Base-by-base conservation (phyloP, 2,888 invertebrate genomes). In the Melanophora roralis region DNA sequence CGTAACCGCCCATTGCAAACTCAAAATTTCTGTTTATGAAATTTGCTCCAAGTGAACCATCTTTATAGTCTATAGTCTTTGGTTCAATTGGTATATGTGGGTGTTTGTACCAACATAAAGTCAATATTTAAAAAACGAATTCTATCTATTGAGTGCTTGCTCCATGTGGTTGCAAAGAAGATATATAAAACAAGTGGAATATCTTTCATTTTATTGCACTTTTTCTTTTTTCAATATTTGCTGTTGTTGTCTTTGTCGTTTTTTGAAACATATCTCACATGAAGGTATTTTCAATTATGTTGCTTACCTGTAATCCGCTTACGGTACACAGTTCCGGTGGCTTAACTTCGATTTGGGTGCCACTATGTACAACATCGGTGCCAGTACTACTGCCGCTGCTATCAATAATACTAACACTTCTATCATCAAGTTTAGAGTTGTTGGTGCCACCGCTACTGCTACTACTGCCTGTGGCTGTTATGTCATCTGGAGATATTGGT, bases 271-370 rank as follows among this genome's bases (percentile, higher is more conserved):
- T n/a, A 40, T 67, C 65, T 65, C 27, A 60, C 36, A 80, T 72
- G 60, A 83, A 82, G 83, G 83, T 83, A 83, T 74, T 85, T 85
- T 83, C 86, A 86, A 86, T 85, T 85, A 85, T 83, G 83, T 85
- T 84, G 86, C 85, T 90, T 91, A 96, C 96, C 94, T 96, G 95
- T 85, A 95, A 91, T 82, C 94, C 92, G 85, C 86, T 87, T 85
- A 88, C 87, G 71, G 87, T 88, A 83, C 88, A 88, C 79, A 85
- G 82, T 85, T 89, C 89, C 73, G 89, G 86, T 83, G 94, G 93
- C 38, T 93, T 92, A 84, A 94, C 94, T 84, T 93, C 93, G 78
- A 92, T 90, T 86, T 90, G 89, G 21, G 90, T 89, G 69, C 88
- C 88, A 82, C 90, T 89, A 83, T 88, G 89, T 65, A 88, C 85